Percentiles rank a stretch among this genome's conserved stretches.
These are phyloP conservation scores for Sphaerophoria rueppellii DNA, from an alignment of 2,888 invertebrate species.

Conservation along the genomic window DNA sequence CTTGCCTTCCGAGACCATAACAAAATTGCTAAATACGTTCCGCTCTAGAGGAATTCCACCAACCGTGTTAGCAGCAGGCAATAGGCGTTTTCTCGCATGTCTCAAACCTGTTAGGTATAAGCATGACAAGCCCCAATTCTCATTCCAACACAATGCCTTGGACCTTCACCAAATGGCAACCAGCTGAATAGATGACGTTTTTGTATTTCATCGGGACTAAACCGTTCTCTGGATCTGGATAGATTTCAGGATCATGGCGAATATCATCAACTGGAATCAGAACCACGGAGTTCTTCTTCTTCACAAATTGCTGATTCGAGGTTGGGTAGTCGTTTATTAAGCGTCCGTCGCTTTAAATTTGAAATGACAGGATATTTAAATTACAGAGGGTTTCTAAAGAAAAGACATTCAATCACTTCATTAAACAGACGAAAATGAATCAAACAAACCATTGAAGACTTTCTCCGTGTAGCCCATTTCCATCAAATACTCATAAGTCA, in stretches of 20 bases:
- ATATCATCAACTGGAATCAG: conserved; percentile 80
- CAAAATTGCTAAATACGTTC: too few relatives aligned
- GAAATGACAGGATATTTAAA: conserved; percentile 84
- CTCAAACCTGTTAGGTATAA: conserved; percentile 75
- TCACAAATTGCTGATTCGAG: conserved; percentile 82
- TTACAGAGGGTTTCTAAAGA: conserved; percentile 83
- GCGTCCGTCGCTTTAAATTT: conserved; percentile 81
- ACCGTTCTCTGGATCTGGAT: conserved; percentile 84
- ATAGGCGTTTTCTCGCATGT: conserved; percentile 45
- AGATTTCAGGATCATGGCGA: conserved; percentile 83
- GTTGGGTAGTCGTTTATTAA: conserved; percentile 83
- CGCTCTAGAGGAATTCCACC: too few relatives aligned
- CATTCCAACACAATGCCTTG: conserved; percentile 74
- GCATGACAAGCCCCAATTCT: conserved; percentile 66
- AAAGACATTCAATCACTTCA: background rate
- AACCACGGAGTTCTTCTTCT: conserved; percentile 79
- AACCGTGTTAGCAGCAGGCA: too few relatives aligned
- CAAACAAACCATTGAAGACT: background rate
- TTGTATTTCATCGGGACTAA: conserved; percentile 83
- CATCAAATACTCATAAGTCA: conserved; percentile 78
- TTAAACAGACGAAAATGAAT: background rate
- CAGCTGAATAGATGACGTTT: conserved; percentile 80
- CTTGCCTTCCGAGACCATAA: too few relatives aligned
- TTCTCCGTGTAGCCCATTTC: background rate
- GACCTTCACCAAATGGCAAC: conserved; percentile 79